phyloP scores from a whole-genome alignment of 2,888 invertebrate species.

The Griposia aprilina region DNA sequence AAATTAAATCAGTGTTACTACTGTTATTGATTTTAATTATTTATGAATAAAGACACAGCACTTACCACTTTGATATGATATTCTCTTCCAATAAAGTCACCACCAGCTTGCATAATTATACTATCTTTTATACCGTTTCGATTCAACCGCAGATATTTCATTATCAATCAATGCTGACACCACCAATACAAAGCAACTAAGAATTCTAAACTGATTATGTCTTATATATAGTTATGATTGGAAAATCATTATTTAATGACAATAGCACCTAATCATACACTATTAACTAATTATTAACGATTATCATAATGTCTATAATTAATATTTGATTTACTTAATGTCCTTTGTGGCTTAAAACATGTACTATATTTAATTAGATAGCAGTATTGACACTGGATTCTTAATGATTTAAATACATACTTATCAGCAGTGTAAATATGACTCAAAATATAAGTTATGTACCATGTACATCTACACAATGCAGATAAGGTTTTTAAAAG shows the following conservation, averaged over 20 bases:
- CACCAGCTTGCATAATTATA: conserved; percentile 47
- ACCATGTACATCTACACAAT: background rate
- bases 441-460: conserved; percentile 5
- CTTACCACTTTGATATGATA: conserved; percentile 50
- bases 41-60: background rate
- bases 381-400: conserved; percentile 24
- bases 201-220: conserved; percentile 62
- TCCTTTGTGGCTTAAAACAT: conserved; percentile 17
- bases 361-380: conserved; percentile 32
- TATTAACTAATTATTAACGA: conserved; percentile 79
- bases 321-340: conserved; percentile 61
- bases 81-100: conserved; percentile 21
- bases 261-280: conserved; percentile 74
- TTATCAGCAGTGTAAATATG: conserved; percentile 36
- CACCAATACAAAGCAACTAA: conserved; percentile 67
- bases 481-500: background rate
- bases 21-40: background rate
- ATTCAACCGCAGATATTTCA: conserved; percentile 43
- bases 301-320: conserved; percentile 56
- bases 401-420: conserved; percentile 25
- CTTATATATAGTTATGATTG: conserved; percentile 77
- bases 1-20: background rate
- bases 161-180: conserved; percentile 37
- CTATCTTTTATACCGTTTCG: conserved; percentile 17
- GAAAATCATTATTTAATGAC: conserved; percentile 79